Evolutionary conservation across 2,888 invertebrate species (phyloP).

Genomic region (Epirrhoe alternata): DNA sequence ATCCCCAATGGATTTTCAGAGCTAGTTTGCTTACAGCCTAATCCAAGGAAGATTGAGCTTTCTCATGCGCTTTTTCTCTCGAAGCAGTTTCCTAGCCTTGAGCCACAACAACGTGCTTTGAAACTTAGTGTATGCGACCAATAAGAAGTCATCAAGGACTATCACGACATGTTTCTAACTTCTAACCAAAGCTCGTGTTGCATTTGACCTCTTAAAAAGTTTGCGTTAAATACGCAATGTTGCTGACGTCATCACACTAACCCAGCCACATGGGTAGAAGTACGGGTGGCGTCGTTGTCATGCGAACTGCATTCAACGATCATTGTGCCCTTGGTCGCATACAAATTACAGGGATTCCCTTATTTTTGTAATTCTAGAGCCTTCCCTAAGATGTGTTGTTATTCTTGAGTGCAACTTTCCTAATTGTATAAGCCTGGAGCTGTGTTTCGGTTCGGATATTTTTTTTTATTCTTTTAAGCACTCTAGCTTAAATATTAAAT

Average conservation of each 20-base stretch:
- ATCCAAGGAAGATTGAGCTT: no score
- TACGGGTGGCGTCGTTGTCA: constrained; percentile 51
- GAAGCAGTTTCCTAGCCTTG: no score
- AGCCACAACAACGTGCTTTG: no score
- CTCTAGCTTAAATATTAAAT: background rate
- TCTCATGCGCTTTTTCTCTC: no score
- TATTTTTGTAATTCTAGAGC: background rate
- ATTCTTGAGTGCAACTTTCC: no score
- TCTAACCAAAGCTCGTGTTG: constrained; percentile 6
- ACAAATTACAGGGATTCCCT: constrained; percentile 31
- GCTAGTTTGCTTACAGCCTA: no score
- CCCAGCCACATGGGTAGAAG: constrained; percentile 36
- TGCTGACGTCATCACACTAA: constrained; percentile 41
- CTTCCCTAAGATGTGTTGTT: background rate
- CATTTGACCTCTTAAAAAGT: constrained; percentile 26
- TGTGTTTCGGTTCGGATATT: background rate
- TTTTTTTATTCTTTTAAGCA: background rate
- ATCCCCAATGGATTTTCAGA: no score
- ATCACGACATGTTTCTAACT: background rate
- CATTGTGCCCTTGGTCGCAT: constrained; percentile 29
- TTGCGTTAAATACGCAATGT: constrained; percentile 27
- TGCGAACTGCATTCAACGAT: constrained; percentile 48
- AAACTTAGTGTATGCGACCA: background rate
- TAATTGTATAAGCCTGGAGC: background rate
- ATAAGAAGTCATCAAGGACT: background rate